These are phyloP conservation scores for Coluber constrictor DNA, from an alignment of 2,797 vertebrate species.

Conservation along the genomic window DNA sequence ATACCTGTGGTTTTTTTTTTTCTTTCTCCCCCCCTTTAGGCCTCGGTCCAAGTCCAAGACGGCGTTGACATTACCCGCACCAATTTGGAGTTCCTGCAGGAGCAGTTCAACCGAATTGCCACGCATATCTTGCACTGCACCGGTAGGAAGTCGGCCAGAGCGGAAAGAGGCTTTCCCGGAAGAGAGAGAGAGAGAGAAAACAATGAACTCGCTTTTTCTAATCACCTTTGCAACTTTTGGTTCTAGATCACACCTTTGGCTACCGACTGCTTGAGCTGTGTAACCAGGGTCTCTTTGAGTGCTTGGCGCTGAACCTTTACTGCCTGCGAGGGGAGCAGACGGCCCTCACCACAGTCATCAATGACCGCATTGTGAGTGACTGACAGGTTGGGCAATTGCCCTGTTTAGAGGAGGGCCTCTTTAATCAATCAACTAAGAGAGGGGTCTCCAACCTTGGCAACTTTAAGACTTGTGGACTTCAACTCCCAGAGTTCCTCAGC, in stretches of 20 bases:
- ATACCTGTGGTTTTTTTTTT: background rate
- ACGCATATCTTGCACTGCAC: constrained; percentile 82
- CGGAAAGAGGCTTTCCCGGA: background rate
- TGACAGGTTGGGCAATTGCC: background rate
- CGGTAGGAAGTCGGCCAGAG: background rate
- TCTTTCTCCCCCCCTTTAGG: constrained; percentile 57
- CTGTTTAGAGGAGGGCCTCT: background rate
- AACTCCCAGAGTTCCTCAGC: too few species aligned
- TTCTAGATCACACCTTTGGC: constrained; percentile 85
- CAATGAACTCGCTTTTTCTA: too few species aligned
- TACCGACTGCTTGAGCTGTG: constrained; percentile 84
- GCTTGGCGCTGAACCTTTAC: constrained; percentile 88
- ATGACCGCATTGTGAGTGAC: constrained; percentile 86
- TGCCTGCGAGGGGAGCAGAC: constrained; percentile 87
- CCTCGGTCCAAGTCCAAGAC: constrained; percentile 82
- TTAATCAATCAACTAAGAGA: too few species aligned
- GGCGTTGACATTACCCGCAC: constrained; percentile 86
- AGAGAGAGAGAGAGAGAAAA: too few species aligned
- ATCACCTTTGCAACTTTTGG: too few species aligned
- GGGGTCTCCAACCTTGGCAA: too few species aligned
- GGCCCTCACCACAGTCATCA: constrained; percentile 88
- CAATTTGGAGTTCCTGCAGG: constrained; percentile 87
- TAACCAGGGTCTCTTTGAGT: constrained; percentile 89
- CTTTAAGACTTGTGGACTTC: too few species aligned
- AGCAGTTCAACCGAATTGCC: constrained; percentile 85